These are phyloP conservation scores for Hemiprocne comata DNA, from an alignment of 2,113 vertebrate species.

Conservation along the genomic window DNA sequence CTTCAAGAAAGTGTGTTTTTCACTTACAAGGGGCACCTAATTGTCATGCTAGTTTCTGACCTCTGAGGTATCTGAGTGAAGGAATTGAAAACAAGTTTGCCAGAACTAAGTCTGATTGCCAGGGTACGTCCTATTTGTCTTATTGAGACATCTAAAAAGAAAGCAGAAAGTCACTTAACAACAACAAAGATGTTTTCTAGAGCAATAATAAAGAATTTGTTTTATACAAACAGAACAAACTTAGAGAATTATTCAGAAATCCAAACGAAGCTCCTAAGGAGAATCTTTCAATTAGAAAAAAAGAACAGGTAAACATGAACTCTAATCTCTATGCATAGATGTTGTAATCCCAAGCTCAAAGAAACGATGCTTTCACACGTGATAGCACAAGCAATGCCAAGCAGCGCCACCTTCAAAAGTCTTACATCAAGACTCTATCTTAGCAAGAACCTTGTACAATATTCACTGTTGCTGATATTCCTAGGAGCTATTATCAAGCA, in stretches of 20 bases:
- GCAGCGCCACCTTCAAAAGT: background rate
- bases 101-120: background rate
- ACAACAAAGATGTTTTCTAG: background rate
- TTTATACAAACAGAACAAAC: background rate
- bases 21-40: background rate
- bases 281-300: background rate
- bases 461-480: background rate
- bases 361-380: background rate
- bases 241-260: background rate
- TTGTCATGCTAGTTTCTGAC: background rate
- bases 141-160: background rate
- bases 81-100: background rate
- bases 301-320: fast-evolving
- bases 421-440: background rate
- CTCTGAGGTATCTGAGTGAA: background rate
- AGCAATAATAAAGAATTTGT: background rate
- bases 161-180: background rate
- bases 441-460: background rate
- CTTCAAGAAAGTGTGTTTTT: background rate
- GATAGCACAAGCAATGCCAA: background rate
- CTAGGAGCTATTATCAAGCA: background rate
- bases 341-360: background rate
- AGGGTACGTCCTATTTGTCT: background rate
- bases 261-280: background rate
- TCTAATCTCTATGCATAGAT: background rate